These are phyloP conservation scores for Tetrao urogallus DNA, from an alignment of 2,113 vertebrate genomes.

Conservation along the genomic window DNA sequence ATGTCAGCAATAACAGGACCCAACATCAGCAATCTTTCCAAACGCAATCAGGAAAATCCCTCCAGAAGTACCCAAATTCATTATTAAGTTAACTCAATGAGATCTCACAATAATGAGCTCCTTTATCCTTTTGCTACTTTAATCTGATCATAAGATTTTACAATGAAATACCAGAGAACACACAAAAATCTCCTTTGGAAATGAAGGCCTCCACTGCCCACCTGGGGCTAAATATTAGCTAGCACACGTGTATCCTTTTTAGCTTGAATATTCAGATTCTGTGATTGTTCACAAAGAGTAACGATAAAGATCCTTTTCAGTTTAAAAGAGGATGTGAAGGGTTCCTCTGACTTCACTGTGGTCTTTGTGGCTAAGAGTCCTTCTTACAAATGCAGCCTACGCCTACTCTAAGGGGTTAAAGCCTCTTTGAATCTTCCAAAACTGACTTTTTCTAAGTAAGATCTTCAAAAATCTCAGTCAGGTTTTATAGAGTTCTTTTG, in stretches of 20 bases:
- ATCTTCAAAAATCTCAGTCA: background rate
- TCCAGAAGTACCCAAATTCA: background rate
- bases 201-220: background rate
- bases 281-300: background rate
- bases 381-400: background rate
- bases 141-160: background rate
- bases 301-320: background rate
- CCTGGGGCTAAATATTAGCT: background rate
- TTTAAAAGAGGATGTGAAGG: background rate
- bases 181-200: background rate
- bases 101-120: background rate
- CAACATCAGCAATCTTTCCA: background rate
- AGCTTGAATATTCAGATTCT: background rate
- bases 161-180: background rate
- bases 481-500: background rate
- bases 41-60: background rate
- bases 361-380: background rate
- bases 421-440: background rate
- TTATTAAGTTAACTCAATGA: background rate
- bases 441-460: background rate
- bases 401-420: background rate
- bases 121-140: background rate
- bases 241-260: background rate
- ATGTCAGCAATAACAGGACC: background rate
- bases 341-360: background rate